Percentiles rank a stretch among this genome's conserved stretches.
Evolutionary conservation across 2,888 invertebrate species (phyloP).

Genomic region (Scaptomyza polygonia): DNA sequence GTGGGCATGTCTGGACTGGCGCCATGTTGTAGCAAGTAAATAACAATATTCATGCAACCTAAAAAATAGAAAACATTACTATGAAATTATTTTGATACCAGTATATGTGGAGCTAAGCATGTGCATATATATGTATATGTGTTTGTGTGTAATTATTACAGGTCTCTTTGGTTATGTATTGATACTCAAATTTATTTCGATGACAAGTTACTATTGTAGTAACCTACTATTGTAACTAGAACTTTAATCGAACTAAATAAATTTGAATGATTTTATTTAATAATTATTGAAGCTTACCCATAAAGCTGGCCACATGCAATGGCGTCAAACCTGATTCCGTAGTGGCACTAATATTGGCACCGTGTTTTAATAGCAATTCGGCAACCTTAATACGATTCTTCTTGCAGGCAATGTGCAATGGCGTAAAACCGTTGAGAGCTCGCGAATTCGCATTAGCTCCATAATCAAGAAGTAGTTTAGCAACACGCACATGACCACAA

Average conservation of each 20-base stretch:
- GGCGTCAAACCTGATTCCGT: slow-evolving; percentile 95
- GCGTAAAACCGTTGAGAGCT: slow-evolving; percentile 98
- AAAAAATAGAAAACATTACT: neutral
- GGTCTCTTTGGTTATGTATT: too few species aligned
- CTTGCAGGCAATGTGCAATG: slow-evolving; percentile 99
- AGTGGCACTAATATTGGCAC: slow-evolving; percentile 91
- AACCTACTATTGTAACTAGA: too few species aligned
- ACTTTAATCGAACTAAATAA: too few species aligned
- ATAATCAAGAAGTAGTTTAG: slow-evolving; percentile 94
- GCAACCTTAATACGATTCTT: slow-evolving; percentile 98
- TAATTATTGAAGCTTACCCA: slow-evolving; percentile 86
- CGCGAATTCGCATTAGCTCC: slow-evolving; percentile 99
- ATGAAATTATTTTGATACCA: neutral
- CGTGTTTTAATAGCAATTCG: slow-evolving; percentile 96
- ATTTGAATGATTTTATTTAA: too few species aligned
- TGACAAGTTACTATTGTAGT: too few species aligned
- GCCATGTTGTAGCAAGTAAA: slow-evolving; percentile 96
- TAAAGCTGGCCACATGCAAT: slow-evolving; percentile 98
- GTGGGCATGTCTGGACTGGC: slow-evolving; percentile 97
- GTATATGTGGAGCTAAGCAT: too few species aligned
- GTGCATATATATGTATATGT: too few species aligned
- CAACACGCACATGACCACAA: slow-evolving; percentile 96
- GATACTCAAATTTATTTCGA: too few species aligned
- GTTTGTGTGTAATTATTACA: too few species aligned
- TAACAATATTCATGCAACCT: slow-evolving; percentile 98